A percentile compares a stretch with the other conserved stretches of the same genome.
Evolutionary conservation across 2,113 vertebrate genomes (phyloP).

Genomic region (Lamprotornis superbus): DNA sequence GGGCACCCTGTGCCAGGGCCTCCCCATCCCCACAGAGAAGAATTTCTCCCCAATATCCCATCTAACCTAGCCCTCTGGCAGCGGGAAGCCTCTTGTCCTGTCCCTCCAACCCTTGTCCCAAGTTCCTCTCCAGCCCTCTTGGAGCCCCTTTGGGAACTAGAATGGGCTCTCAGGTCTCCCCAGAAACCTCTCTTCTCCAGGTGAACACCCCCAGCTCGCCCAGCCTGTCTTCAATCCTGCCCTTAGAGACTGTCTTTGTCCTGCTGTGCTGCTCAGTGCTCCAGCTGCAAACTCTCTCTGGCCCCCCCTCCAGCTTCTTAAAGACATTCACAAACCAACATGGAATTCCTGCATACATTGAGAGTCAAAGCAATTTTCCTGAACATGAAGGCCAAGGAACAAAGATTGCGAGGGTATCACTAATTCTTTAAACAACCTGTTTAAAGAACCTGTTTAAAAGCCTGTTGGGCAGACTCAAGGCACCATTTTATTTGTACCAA

Average conservation of each 20-base stretch:
- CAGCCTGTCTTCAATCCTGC: background rate
- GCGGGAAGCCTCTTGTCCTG: background rate
- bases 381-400: background rate
- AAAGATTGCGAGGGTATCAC: background rate
- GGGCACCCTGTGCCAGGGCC: background rate
- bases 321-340: background rate
- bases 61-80: background rate
- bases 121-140: background rate
- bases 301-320: background rate
- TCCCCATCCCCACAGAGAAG: rapidly evolving
- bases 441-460: no score
- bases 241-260: background rate
- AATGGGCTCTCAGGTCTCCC: background rate
- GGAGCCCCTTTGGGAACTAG: background rate
- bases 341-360: background rate
- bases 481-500: background rate
- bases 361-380: background rate
- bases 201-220: background rate
- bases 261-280: background rate
- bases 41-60: background rate
- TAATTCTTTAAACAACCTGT: background rate
- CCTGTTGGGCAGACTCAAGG: background rate
- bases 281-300: background rate
- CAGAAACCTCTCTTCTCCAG: background rate
- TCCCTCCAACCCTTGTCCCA: background rate